Base-by-base conservation (phyloP, 2,888 invertebrate species). In the Dioctria rufipes region DNA sequence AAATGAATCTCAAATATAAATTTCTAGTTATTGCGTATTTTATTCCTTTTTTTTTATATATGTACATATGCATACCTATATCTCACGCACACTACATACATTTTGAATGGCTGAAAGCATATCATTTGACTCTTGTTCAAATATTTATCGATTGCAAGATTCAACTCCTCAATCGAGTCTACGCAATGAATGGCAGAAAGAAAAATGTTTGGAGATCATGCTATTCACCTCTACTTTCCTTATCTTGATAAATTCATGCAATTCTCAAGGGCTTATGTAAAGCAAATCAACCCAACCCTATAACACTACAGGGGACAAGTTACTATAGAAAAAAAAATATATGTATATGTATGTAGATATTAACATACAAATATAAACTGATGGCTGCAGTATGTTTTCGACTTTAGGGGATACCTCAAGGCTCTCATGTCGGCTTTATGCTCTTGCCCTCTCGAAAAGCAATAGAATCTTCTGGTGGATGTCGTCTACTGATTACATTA, bases 141-240 rank as follows among this genome's bases (percentile, higher is more conserved):
- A 71, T 71, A 71, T 71, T 71, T 71, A 71, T 71, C 54, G 71
- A 71, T 71, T 51, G 54, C 51, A 25, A 71, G 71, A 51, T 71
- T 71, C 43, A 69, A 37, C 69, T 46, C 46, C 43, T 46, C 69
- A 43, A 49, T 60, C 5, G 39, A 71, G 54, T 71, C 37, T 51
- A 71, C 39, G 51, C 25, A 25, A 25, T 25, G 54, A 54, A 13
- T 54, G n/a, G n/a, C 11, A 67, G 46, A 46, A 46, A 46, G 46
- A 46, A 71, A 71, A 71, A 71, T 71, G n/a, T 54, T 54, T 71
- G 39, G 71, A 51, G 71, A 71, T 43, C 54, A 54, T 54, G 71
- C n/a, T 54, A 46, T 67, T 67, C 67, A 67, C 66, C 66, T 66
- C 66, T 42, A 66, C 46, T 67, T 46, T 42, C 43, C 49, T 71